Conservation (phyloP, 2,113 vertebrate species). For the Elephas maximus region DNA sequence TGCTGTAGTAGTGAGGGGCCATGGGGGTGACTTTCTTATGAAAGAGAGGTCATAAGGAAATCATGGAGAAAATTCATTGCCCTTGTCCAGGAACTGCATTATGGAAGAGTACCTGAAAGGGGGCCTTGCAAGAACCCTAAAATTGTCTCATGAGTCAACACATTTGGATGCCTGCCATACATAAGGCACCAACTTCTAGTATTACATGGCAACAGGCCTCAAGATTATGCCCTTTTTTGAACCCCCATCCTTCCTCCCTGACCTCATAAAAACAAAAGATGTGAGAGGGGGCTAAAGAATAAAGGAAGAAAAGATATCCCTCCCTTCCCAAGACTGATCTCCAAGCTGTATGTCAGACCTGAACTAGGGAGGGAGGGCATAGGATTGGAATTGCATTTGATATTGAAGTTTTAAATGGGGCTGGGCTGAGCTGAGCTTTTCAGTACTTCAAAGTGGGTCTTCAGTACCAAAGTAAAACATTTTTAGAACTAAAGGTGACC, state of each 20-base stretch:
- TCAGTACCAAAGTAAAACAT: neutral
- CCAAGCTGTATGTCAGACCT: too few species aligned
- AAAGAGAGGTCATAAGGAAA: neutral
- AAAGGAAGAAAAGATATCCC: neutral
- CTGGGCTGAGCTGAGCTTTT: neutral
- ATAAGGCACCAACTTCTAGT: too few species aligned
- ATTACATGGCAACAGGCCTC: too few species aligned
- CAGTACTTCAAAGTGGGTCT: neutral
- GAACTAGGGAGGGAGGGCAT: neutral
- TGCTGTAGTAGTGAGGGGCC: neutral
- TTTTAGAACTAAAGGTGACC: neutral
- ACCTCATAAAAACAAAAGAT: neutral
- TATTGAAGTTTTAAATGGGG: neutral
- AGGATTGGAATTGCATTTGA: neutral
- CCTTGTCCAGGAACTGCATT: neutral
- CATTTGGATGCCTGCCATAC: neutral
- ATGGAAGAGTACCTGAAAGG: neutral
- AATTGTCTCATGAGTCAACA: neutral
- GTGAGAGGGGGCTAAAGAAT: neutral
- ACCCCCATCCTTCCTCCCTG: neutral
- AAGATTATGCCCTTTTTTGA: accelerated
- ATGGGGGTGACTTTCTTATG: neutral
- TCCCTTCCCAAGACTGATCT: accelerated
- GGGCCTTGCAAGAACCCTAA: too few species aligned
- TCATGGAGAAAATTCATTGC: neutral